Base-by-base conservation (phyloP, 2,888 invertebrate genomes). In the Sarcophaga caerulescens region DNA sequence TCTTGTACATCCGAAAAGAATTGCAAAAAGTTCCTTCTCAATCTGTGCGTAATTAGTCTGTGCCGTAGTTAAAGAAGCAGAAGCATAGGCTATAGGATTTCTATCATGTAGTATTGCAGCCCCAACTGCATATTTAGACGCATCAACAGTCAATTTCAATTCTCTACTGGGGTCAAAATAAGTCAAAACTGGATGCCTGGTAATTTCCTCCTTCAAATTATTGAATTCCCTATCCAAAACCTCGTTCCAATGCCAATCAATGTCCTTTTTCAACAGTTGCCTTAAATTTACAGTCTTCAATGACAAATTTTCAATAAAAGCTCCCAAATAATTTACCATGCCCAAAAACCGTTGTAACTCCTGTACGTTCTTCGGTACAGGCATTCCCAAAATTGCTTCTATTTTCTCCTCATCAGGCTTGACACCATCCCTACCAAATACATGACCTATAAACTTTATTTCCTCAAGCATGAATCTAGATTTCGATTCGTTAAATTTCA, bases 21-120 rank as follows among this genome's bases (percentile, higher is more conserved):
- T 87, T 6, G 87, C 85, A 75, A 88, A 76, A 10, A 87, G 66
- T 60, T 87, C 85, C 62, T 89, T 88, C 68, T 89, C 86, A 62
- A 87, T 88, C 76, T 87, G 85, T 3, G 85, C 85, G 62, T 88
- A 88, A 66, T 85, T 88, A 12, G 25, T 73, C 44, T 87, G 83
- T 17, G 83, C 45, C 3, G 79, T 68, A 17, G 84, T 66, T 12
- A 85, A 25, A 44, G 85, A 82, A 21, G 69, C 78, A 23, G 87
- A 87, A 59, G 76, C 83, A 21, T 25, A 25, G 74, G 78, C 83
- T n/a, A 83, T 85, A 6, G 85, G 81, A 19, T 85, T 59, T 68
- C 21, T 69, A 12, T 84, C 69, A 75, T 87, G 81, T 45, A 87
- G 52, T 47, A 85, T 82, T 14, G 74, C 79, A n/a, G 83, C 75